phyloP scores from a whole-genome alignment of 2,113 vertebrate genomes.

The Mugil cephalus region DNA sequence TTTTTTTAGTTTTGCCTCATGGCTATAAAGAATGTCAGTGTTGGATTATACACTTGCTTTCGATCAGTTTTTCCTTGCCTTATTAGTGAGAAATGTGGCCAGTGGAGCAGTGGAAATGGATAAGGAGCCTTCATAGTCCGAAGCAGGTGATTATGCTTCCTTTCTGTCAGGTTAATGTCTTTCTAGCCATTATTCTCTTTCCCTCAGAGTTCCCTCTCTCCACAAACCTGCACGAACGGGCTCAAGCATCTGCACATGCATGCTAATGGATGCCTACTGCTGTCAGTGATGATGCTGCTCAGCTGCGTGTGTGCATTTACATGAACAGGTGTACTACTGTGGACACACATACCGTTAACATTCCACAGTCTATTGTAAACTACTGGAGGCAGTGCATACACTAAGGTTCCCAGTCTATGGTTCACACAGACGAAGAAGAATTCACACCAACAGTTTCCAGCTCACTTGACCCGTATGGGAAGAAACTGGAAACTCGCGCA shows the following conservation, averaged over 20 bases:
- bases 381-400: not conserved
- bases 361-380: not conserved
- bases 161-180: conserved; percentile 45
- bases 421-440: not conserved
- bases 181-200: conserved; percentile 1
- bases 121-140: conserved; percentile 20
- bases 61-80: conserved; percentile 7
- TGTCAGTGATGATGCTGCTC: not conserved
- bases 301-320: not conserved
- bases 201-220: not conserved
- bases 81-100: conserved; percentile 39
- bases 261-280: not conserved
- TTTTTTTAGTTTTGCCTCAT: too few relatives aligned
- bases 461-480: not conserved
- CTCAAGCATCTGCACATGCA: conserved; percentile 8
- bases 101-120: conserved; percentile 17
- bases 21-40: not conserved
- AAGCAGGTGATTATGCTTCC: conserved; percentile 42
- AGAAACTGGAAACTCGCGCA: not conserved
- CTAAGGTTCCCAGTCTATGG: not conserved
- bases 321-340: not conserved
- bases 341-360: not conserved
- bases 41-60: too few relatives aligned
- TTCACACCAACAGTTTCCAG: conserved; percentile 21
- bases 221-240: not conserved